Base-by-base conservation (phyloP, 64 coral and sea anemone genomes). In the Stichodactyla mertensii region DNA sequence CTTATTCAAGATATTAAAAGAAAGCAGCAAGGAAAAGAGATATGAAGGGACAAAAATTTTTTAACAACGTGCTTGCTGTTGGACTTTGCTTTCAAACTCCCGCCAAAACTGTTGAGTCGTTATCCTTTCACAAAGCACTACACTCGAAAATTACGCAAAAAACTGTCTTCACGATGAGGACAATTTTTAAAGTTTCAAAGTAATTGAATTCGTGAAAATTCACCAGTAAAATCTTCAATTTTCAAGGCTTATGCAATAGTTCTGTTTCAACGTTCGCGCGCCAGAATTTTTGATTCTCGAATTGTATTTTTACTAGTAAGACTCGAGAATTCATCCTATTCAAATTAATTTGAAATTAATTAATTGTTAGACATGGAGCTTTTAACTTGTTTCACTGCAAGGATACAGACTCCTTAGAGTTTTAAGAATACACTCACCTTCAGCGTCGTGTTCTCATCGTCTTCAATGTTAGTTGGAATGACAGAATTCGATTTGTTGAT, bases 261-360 rank as follows among this genome's bases (percentile, higher is more conserved):
- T 82, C 55, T 52, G 52, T 26, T 57, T 82, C 80, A 82, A 82
- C 80, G 27, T 82, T 82, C 51, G 80, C 80, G 80, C 80, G 80
- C 80, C 80, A 82, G 20, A 82, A 82, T 82, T 82, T 53, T 55
- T 1, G 55, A 82, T 14, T 55, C 55, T 55, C 22, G 6, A 82
- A 82, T 22, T 11, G 0, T 22, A 4, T 54, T 55, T 57, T 55
- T 22, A n/a, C n/a, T n/a, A n/a, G n/a, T n/a, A 10, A 57, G 10
- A 13, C 52, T 55, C 7, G 10, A 20, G 14, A 53, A 81, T 8
- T 0, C 16, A 55, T 24, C 14, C 51, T 55, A 0, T 13, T 77
- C 55, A 4, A 55, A 54, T 22, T 45, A 82, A 55, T 54, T 55
- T 82, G n/a, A 12, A 9, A 36, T 20, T 55, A 82, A 1, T 52